Conservation (phyloP, 2,797 vertebrate genomes). For the Gouania willdenowi region DNA sequence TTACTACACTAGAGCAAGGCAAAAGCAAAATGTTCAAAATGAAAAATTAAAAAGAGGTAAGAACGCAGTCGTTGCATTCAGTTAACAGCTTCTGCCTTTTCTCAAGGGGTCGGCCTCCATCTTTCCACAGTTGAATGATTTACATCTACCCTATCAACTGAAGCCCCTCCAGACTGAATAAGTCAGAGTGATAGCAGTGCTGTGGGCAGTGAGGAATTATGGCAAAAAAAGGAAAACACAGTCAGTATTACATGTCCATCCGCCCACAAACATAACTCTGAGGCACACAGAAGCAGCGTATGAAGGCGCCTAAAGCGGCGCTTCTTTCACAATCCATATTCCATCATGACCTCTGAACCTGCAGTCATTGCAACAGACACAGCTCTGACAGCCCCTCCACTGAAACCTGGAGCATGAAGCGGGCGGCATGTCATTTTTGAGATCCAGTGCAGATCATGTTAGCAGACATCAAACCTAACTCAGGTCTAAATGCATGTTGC, state of each 20-base stretch:
- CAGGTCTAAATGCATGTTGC: constrained; percentile 15
- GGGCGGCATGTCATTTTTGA: constrained; percentile 15
- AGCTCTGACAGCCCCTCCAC: constrained; percentile 44
- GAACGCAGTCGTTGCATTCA: no score
- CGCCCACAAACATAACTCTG: constrained; percentile 29
- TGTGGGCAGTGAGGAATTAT: constrained; percentile 22
- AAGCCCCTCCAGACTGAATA: constrained; percentile 39
- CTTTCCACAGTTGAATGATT: constrained; percentile 35
- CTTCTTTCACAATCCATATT: constrained; percentile 18
- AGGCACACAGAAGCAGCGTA: constrained; percentile 2
- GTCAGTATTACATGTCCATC: not conserved
- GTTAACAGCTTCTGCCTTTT: constrained; percentile 28
- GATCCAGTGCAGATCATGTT: constrained; percentile 25
- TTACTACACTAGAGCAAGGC: no score
- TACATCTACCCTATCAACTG: constrained; percentile 34
- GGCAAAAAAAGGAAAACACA: constrained; percentile 9
- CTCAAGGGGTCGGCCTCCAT: constrained; percentile 20
- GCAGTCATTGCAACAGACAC: constrained; percentile 26
- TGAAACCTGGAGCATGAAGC: constrained; percentile 47
- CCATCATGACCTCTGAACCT: constrained; percentile 45
- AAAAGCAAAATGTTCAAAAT: no score
- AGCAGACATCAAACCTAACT: constrained; percentile 29
- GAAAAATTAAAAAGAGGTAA: no score
- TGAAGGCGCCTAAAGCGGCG: constrained; percentile 15
- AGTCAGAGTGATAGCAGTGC: constrained; percentile 30